Conservation (phyloP, 1,140 invertebrate species). For the Philotrypesis tridentata region DNA sequence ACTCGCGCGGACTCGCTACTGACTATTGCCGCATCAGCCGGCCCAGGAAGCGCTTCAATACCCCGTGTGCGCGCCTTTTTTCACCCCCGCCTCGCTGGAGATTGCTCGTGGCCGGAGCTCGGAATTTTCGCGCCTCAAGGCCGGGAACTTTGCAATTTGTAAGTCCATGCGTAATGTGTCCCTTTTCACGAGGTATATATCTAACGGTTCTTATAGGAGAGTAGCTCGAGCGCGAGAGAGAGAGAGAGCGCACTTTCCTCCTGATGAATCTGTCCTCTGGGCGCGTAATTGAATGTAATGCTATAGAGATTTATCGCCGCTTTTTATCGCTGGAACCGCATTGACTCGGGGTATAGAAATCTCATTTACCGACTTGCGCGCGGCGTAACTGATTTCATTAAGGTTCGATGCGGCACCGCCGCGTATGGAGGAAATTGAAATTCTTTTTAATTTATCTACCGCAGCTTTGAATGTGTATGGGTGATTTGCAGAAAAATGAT, state of each 20-base stretch:
- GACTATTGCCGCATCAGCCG: neutral
- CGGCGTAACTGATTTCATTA: too few species aligned
- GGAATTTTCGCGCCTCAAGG: neutral
- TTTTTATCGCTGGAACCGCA: too few species aligned
- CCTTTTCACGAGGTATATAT: neutral
- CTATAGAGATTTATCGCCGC: too few species aligned
- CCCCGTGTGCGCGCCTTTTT: neutral
- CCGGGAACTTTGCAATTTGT: slow-evolving; percentile 2
- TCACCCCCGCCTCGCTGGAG: neutral
- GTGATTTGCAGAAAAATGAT: too few species aligned
- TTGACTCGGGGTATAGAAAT: too few species aligned
- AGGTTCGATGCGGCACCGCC: too few species aligned
- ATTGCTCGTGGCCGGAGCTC: neutral
- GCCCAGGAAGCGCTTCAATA: neutral
- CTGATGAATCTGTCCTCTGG: neutral
- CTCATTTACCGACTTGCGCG: too few species aligned
- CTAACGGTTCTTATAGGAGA: slow-evolving; percentile 11
- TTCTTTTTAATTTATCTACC: too few species aligned
- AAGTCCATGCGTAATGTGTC: neutral
- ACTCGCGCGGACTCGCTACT: neutral
- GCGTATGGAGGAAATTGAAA: too few species aligned
- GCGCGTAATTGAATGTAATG: neutral
- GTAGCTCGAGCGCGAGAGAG: neutral
- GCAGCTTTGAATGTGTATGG: too few species aligned
- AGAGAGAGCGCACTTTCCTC: neutral